These are phyloP conservation scores for Malthinus seriepunctatus DNA, from an alignment of 2,888 invertebrate genomes.

Conservation along the genomic window DNA sequence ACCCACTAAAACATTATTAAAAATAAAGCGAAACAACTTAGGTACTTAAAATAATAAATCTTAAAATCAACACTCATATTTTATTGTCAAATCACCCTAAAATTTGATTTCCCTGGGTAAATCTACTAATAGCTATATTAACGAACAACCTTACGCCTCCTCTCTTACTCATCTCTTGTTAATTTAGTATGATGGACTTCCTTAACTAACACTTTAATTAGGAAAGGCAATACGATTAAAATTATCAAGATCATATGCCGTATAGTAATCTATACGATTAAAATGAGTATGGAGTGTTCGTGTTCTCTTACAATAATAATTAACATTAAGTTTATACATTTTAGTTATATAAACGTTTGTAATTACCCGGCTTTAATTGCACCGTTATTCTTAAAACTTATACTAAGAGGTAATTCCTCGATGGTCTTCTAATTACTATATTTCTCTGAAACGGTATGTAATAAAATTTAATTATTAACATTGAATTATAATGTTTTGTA, in stretches of 20 bases:
- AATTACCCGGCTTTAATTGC: no score
- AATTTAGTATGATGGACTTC: slow-evolving; percentile 28
- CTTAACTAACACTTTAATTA: slow-evolving; percentile 30
- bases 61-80: slow-evolving; percentile 22
- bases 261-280: neutral
- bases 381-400: no score
- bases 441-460: no score
- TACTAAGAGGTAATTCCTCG: no score
- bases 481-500: no score
- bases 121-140: slow-evolving; percentile 24
- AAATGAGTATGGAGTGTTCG: no score
- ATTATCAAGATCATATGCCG: slow-evolving; percentile 24
- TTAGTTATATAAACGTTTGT: neutral
- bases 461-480: no score
- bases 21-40: no score
- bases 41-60: slow-evolving; percentile 8
- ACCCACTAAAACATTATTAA: no score
- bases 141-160: slow-evolving; percentile 14
- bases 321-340: slow-evolving; percentile 9
- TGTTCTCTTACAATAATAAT: slow-evolving; percentile 5
- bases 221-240: slow-evolving; percentile 28
- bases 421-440: no score
- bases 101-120: slow-evolving; percentile 26
- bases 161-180: slow-evolving; percentile 25
- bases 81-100: slow-evolving; percentile 14